These are phyloP conservation scores for Ascidia mentula DNA, from an alignment of 23 tunicate genomes.

Conservation along the genomic window DNA sequence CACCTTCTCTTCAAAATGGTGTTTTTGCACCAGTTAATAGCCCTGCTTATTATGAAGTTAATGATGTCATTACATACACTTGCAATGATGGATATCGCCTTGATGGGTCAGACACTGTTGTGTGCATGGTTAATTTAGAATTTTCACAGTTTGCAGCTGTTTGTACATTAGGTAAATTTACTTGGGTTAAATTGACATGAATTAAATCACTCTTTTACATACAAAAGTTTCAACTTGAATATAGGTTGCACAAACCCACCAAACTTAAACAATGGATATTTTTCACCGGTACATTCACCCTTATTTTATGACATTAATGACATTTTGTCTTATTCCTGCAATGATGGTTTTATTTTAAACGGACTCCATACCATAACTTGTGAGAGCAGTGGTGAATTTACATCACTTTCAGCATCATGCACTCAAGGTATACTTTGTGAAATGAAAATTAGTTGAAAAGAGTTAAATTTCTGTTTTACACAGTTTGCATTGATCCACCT, in stretches of 20 bases:
- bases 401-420: slow-evolving; percentile 9
- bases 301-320: slow-evolving; percentile 1
- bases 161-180: slow-evolving; percentile 11
- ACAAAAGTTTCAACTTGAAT: neutral
- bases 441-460: no score
- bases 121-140: neutral
- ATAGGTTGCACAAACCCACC: slow-evolving; percentile 17
- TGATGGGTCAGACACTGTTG: slow-evolving; percentile 7
- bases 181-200: neutral
- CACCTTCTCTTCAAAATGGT: neutral
- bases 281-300: neutral
- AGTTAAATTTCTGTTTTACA: neutral
- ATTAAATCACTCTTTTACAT: no score
- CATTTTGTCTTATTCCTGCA: slow-evolving; percentile 2
- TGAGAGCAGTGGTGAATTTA: neutral
- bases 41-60: neutral
- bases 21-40: neutral
- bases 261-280: neutral
- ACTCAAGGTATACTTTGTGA: slow-evolving; percentile 5
- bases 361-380: slow-evolving; percentile 8
- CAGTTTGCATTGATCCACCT: slow-evolving; percentile 3
- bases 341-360: neutral
- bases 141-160: neutral
- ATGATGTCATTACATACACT: slow-evolving; percentile 16
- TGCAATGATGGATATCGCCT: slow-evolving; percentile 11